These are phyloP conservation scores for Furcula furcula DNA, from an alignment of 2,888 invertebrate species.

Conservation along the genomic window DNA sequence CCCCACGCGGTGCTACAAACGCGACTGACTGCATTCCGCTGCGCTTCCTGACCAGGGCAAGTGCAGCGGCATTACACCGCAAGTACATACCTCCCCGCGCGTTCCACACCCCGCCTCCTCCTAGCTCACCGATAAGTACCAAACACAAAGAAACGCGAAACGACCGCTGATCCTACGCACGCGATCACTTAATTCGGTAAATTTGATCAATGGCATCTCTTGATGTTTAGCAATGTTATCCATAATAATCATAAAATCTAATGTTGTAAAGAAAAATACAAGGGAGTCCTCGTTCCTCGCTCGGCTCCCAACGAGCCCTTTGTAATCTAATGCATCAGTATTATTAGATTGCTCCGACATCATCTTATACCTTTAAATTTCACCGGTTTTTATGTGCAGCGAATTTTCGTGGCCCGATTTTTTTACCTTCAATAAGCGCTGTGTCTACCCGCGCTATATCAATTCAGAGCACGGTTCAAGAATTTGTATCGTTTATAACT, in stretches of 20 bases:
- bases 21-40: constrained; percentile 81
- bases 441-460: constrained; percentile 1
- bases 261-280: constrained; percentile 64
- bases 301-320: constrained; percentile 51
- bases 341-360: constrained; percentile 66
- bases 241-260: constrained; percentile 67
- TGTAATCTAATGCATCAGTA: constrained; percentile 73
- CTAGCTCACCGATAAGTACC: constrained; percentile 42
- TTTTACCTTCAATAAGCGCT: constrained; percentile 16
- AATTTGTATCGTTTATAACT: constrained; percentile 16
- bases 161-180: constrained; percentile 22
- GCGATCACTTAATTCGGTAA: constrained; percentile 50
- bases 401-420: constrained; percentile 20
- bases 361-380: constrained; percentile 58
- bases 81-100: constrained; percentile 55
- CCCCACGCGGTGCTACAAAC: constrained; percentile 57
- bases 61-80: constrained; percentile 76
- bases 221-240: constrained; percentile 48
- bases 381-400: constrained; percentile 38
- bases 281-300: constrained; percentile 43
- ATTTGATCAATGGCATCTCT: constrained; percentile 47
- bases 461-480: constrained; percentile 4
- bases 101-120: constrained; percentile 29
- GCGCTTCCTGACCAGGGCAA: constrained; percentile 81
- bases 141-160: constrained; percentile 47